A percentile compares a stretch with the other conserved stretches of the same genome.
Evolutionary conservation across 2,888 invertebrate genomes (phyloP).

Genomic region (Linnaemya vulpina): DNA sequence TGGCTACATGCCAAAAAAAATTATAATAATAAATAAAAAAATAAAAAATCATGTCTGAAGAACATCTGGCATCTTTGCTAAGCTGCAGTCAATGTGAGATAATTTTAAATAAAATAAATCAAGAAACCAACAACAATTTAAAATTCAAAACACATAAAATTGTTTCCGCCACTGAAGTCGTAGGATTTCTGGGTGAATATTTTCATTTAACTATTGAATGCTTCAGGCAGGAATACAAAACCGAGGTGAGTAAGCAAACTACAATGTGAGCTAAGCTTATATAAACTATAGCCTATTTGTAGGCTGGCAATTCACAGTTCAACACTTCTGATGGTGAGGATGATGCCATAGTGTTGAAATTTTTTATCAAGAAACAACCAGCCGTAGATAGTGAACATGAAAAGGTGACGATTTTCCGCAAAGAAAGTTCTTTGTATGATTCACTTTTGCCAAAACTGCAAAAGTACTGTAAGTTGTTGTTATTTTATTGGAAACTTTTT

Average conservation of each 20-base stretch:
- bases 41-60: slow-evolving; percentile 20
- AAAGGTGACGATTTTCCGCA: slow-evolving; percentile 76
- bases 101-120: slow-evolving; percentile 72
- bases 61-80: slow-evolving; percentile 72
- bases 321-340: slow-evolving; percentile 2
- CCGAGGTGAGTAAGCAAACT: slow-evolving; percentile 38
- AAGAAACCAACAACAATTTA: slow-evolving; percentile 34
- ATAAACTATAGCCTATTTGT: slow-evolving; percentile 73
- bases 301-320: slow-evolving; percentile 67
- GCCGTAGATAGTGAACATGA: slow-evolving; percentile 73
- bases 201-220: slow-evolving; percentile 74
- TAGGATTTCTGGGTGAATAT: slow-evolving; percentile 80
- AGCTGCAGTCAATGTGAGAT: slow-evolving; percentile 73
- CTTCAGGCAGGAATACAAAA: slow-evolving; percentile 11
- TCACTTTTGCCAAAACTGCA: slow-evolving; percentile 74
- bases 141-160: slow-evolving; percentile 72
- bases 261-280: background rate
- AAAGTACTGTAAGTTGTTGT: slow-evolving; percentile 73
- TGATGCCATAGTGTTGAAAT: slow-evolving; percentile 43
- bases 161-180: slow-evolving; percentile 70
- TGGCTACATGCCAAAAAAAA: slow-evolving; percentile 61
- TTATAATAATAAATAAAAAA: slow-evolving; percentile 20
- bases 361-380: slow-evolving; percentile 78
- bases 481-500: background rate
- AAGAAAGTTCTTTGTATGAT: slow-evolving; percentile 77